Evolutionary conservation across 2,797 vertebrate genomes (phyloP).

Genomic region (Phataginus tetradactyla): DNA sequence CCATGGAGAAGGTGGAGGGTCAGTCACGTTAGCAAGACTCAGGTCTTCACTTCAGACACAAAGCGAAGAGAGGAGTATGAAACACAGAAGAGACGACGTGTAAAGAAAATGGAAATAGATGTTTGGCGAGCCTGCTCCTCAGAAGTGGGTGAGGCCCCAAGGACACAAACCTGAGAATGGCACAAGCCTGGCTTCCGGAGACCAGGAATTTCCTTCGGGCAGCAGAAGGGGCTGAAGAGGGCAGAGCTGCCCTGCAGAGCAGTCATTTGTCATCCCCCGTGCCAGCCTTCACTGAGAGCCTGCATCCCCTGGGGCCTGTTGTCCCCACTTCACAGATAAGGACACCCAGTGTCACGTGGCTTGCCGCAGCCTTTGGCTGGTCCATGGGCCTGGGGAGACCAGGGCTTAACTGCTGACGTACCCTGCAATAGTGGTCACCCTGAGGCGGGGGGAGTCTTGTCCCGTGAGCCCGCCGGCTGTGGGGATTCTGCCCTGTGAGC

Average conservation of each 20-base stretch:
- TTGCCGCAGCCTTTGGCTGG: background rate
- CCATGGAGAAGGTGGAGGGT: background rate
- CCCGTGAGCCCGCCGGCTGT: no score
- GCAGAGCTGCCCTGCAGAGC: background rate
- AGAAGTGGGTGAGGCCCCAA: background rate
- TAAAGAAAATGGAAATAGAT: constrained; percentile 64
- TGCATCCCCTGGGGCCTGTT: accelerated
- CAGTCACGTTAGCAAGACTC: constrained; percentile 36
- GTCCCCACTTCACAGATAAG: background rate
- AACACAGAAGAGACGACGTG: constrained; percentile 41
- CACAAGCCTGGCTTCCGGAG: constrained; percentile 26
- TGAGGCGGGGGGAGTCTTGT: no score
- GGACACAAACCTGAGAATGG: background rate
- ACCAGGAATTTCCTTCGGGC: constrained; percentile 22
- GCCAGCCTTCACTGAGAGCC: background rate
- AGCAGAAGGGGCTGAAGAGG: constrained; percentile 17
- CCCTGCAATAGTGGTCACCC: background rate
- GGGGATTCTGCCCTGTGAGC: no score
- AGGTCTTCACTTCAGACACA: background rate
- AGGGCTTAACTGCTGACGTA: background rate
- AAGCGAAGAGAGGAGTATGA: constrained; percentile 19
- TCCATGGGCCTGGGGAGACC: accelerated
- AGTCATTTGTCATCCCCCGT: background rate
- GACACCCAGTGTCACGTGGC: accelerated
- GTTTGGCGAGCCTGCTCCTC: background rate